Percentiles rank a stretch among this genome's conserved stretches.
Conservation (phyloP, 2,113 vertebrate species). For the Seriola quinqueradiata region DNA sequence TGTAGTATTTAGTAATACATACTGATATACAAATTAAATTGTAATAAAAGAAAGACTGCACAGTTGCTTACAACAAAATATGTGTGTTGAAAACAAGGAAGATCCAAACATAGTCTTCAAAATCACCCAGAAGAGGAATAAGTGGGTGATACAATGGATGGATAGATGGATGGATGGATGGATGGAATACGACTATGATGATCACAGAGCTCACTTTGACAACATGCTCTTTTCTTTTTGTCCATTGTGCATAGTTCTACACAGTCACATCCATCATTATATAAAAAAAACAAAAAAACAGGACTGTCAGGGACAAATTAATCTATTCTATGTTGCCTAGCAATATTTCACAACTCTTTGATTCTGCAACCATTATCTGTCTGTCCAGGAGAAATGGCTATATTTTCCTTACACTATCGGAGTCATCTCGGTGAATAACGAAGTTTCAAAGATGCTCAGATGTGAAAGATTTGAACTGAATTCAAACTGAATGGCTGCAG, state of each 20-base stretch:
- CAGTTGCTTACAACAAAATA: not conserved
- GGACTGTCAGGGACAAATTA: slow-evolving; percentile 47
- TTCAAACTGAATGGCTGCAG: slow-evolving; percentile 9
- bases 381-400: not conserved
- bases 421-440: slow-evolving; percentile 55
- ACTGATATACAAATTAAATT: slow-evolving; percentile 29
- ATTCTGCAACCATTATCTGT: slow-evolving; percentile 31
- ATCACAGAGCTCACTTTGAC: slow-evolving; percentile 5
- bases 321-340: slow-evolving; percentile 32
- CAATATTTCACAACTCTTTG: slow-evolving; percentile 60
- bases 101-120: not conserved
- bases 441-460: slow-evolving; percentile 48
- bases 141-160: slow-evolving; percentile 16
- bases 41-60: not conserved
- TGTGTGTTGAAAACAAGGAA: not conserved
- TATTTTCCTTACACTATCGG: slow-evolving; percentile 1
- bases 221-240: slow-evolving; percentile 21
- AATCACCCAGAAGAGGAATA: slow-evolving; percentile 4
- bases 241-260: slow-evolving; percentile 3
- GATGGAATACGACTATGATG: slow-evolving; percentile 5
- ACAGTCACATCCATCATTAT: slow-evolving; percentile 21
- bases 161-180: slow-evolving; percentile 7
- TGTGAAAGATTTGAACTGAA: slow-evolving; percentile 33
- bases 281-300: not conserved
- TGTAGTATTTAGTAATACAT: not conserved